Conservation (phyloP, 2,888 invertebrate genomes). For the Mayetiola destructor region DNA sequence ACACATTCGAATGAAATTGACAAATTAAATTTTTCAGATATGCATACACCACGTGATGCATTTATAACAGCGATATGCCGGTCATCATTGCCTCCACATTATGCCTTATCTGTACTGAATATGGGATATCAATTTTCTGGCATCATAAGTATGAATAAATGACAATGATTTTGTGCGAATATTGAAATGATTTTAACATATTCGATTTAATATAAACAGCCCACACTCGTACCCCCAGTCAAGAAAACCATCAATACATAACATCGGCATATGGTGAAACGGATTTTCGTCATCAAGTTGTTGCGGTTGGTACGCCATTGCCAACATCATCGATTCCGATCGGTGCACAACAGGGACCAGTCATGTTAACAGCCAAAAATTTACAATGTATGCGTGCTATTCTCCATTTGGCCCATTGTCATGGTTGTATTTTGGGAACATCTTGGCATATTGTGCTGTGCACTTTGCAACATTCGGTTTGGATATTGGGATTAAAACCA, state of each 20-base stretch:
- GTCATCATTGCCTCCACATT: constrained; percentile 90
- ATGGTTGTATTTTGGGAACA: constrained; percentile 80
- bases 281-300: constrained; percentile 81
- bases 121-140: constrained; percentile 43
- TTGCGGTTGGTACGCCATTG: constrained; percentile 90
- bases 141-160: constrained; percentile 21
- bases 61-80: constrained; percentile 91
- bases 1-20: background rate
- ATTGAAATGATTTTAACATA: constrained; percentile 16
- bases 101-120: constrained; percentile 76
- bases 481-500: constrained; percentile 92
- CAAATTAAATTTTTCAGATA: constrained; percentile 28
- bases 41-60: constrained; percentile 74
- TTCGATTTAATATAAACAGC: too few species aligned
- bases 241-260: constrained; percentile 40
- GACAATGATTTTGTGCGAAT: constrained; percentile 9
- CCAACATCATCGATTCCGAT: constrained; percentile 69
- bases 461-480: constrained; percentile 79
- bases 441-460: constrained; percentile 94
- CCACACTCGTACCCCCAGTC: constrained; percentile 37
- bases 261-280: constrained; percentile 41
- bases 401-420: constrained; percentile 75
- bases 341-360: constrained; percentile 45
- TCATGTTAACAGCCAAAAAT: constrained; percentile 96
- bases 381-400: constrained; percentile 91